These are phyloP conservation scores for Stomorhina lunata DNA, from an alignment of 2,888 invertebrate species.

Conservation along the genomic window DNA sequence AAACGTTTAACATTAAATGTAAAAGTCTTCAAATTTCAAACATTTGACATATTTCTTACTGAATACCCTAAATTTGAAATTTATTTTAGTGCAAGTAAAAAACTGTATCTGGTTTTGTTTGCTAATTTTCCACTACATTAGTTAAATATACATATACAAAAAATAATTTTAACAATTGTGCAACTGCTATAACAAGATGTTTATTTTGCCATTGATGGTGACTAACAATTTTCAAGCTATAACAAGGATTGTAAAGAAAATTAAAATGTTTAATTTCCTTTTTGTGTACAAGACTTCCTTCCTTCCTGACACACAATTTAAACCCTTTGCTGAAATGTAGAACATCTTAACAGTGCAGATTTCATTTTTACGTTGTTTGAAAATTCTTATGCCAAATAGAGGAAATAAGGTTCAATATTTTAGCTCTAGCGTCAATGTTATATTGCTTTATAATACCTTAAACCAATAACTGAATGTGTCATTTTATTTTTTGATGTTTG, in stretches of 20 bases:
- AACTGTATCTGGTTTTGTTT: not conserved
- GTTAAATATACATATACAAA: too few relatives aligned
- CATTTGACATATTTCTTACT: too few relatives aligned
- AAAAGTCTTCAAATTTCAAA: too few relatives aligned
- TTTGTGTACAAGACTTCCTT: not conserved
- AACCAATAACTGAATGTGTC: slow-evolving; percentile 7
- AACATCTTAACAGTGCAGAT: too few relatives aligned
- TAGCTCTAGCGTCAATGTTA: not conserved
- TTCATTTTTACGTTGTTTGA: too few relatives aligned
- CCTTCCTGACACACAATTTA: too few relatives aligned
- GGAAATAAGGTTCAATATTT: too few relatives aligned
- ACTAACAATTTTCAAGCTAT: not conserved
- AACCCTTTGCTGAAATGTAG: not conserved
- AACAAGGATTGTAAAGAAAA: not conserved
- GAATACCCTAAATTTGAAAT: too few relatives aligned
- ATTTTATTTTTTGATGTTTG: not conserved
- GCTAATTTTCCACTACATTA: too few relatives aligned
- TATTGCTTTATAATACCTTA: not conserved
- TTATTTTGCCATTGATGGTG: not conserved
- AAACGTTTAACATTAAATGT: too few relatives aligned
- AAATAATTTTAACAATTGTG: not conserved
- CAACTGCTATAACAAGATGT: not conserved
- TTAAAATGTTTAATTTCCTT: slow-evolving; percentile 17
- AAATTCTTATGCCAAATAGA: not conserved
- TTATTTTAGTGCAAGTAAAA: too few relatives aligned